phyloP scores from a whole-genome alignment of 2,888 invertebrate species.

The Pseudolycoriella hygida region DNA sequence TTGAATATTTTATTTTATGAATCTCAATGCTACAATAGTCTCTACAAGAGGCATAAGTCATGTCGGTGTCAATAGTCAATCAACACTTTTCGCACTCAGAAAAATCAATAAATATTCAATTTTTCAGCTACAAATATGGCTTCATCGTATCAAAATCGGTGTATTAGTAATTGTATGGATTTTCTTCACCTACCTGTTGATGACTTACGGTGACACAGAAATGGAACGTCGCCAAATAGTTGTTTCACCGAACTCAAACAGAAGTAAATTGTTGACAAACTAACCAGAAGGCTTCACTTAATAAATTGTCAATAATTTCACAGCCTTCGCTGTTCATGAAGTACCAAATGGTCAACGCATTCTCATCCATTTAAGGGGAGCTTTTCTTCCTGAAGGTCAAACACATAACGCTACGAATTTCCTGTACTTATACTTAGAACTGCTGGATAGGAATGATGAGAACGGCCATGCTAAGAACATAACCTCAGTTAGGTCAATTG shows the following conservation, averaged over 20 bases:
- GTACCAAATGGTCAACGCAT: constrained; percentile 24
- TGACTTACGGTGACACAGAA: constrained; percentile 16
- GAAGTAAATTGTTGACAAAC: constrained; percentile 11
- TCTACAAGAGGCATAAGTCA: too few relatives aligned
- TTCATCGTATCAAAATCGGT: constrained; percentile 32
- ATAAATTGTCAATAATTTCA: constrained; percentile 5
- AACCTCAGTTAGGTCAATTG: too few relatives aligned
- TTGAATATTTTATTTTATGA: too few relatives aligned
- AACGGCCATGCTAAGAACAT: too few relatives aligned
- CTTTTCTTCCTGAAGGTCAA: too few relatives aligned
- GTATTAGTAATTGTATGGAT: constrained; percentile 13
- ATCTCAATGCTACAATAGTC: too few relatives aligned
- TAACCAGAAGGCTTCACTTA: not conserved
- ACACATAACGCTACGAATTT: too few relatives aligned
- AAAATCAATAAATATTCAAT: too few relatives aligned
- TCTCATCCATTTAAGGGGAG: constrained; percentile 26
- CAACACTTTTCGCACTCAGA: too few relatives aligned
- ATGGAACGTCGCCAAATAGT: constrained; percentile 3
- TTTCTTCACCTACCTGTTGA: constrained; percentile 6
- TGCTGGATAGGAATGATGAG: too few relatives aligned
- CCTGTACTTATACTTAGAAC: too few relatives aligned
- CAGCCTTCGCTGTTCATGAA: constrained; percentile 15
- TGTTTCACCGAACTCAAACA: constrained; percentile 24
- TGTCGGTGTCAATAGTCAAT: too few relatives aligned
- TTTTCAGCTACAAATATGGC: constrained; percentile 22